A percentile compares a stretch with the other conserved stretches of the same genome.
Evolutionary conservation across 1,140 invertebrate species (phyloP).

Genomic region (Chionoecetes opilio): DNA sequence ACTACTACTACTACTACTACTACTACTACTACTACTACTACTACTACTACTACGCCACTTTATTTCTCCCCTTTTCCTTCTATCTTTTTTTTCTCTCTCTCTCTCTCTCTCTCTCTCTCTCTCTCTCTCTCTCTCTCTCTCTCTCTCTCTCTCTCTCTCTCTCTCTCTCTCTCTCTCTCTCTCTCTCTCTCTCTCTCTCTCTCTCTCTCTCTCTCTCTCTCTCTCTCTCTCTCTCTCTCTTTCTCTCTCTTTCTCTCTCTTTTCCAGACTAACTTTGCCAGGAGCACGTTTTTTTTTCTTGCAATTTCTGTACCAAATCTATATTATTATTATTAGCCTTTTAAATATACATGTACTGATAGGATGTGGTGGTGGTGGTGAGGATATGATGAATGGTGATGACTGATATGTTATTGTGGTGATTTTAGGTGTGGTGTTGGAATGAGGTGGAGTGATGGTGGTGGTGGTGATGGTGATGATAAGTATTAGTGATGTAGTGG

Average conservation of each 20-base stretch:
- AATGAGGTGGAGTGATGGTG: neutral
- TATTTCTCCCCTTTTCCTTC: neutral
- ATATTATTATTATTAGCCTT: neutral
- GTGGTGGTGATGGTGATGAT: neutral
- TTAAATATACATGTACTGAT: neutral
- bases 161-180: constrained; percentile 21
- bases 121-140: constrained; percentile 29
- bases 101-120: constrained; percentile 5
- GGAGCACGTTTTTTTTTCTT: no score
- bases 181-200: constrained; percentile 47
- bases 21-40: neutral
- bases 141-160: neutral
- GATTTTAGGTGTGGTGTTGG: neutral
- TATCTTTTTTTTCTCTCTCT: neutral
- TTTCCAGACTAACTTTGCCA: no score
- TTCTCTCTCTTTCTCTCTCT: neutral
- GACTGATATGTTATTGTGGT: neutral
- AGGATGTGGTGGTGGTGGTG: neutral
- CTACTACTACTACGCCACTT: no score
- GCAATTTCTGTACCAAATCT: neutral
- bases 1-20: neutral
- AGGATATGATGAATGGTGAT: neutral
- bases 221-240: neutral
- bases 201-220: neutral
- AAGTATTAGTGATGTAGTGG: neutral